phyloP scores from a whole-genome alignment of 2,888 invertebrate species.

The Drosophila macrothrix region DNA sequence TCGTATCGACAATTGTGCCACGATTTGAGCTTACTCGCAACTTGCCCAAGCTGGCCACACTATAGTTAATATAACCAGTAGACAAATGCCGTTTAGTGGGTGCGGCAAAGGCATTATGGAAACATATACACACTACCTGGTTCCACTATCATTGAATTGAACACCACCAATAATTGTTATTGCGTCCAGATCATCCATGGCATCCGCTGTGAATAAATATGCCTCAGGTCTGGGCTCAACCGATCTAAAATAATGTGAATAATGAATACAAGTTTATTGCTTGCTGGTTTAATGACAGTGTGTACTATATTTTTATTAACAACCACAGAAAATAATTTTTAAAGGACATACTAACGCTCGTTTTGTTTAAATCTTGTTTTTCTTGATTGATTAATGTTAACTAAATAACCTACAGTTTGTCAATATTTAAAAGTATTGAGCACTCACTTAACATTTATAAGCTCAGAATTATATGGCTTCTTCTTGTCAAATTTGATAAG shows the following conservation, averaged over 20 bases:
- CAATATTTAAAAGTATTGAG: background rate
- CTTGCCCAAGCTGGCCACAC: conserved; percentile 56
- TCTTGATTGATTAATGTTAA: background rate
- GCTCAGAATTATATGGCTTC: conserved; percentile 13
- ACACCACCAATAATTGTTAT: conserved; percentile 59
- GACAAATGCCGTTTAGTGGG: background rate
- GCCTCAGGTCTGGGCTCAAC: conserved; percentile 44
- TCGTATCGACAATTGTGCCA: conserved; percentile 27
- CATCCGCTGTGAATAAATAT: conserved; percentile 51
- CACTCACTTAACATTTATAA: conserved; percentile 56
- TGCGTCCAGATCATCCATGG: conserved; percentile 54
- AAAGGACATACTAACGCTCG: no score
- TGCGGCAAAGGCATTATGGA: no score
- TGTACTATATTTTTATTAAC: no score
- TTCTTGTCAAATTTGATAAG: conserved; percentile 55
- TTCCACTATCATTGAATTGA: conserved; percentile 43
- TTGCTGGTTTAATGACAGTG: background rate
- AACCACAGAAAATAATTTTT: no score
- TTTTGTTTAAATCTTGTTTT: background rate
- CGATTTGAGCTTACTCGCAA: conserved; percentile 34
- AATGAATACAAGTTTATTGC: background rate
- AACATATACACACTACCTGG: conserved; percentile 39
- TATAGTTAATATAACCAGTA: conserved; percentile 1
- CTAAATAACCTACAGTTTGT: background rate
- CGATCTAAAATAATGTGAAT: conserved; percentile 32